Base-by-base conservation (phyloP, 2,797 vertebrate species). In the Hippoglossus hippoglossus region DNA sequence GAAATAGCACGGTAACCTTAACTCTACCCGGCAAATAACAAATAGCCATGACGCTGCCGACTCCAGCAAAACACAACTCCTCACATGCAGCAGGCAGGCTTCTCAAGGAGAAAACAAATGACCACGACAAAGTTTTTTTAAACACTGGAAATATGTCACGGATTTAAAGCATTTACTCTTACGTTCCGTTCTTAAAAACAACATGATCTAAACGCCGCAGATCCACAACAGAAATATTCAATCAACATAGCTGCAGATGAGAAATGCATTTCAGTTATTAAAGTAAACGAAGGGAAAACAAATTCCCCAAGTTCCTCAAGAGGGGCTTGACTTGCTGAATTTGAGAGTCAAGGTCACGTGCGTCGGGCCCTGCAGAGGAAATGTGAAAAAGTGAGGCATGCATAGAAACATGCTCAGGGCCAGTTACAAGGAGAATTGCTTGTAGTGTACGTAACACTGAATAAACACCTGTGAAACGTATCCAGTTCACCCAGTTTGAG, bases 401-500 rank as follows among this genome's bases (percentile, higher is more conserved):
- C 22, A 31, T 28, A 46, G 49, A 58, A 70, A 60, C 15, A 46
- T 28, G 52, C 21, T 71, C 56, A 10, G 24, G 56, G 63, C 22
- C 31, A 7, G 56, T 28, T 56, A 28, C 73, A 65, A 68, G 60
- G 28, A 57, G 51, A 61, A n/a, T 52, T 65, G 60, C 60, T 47
- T 67, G 41, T 34, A 44, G 8, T 28, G 16, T 3, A 44, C 7
- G 13, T 49, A 21, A 50, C n/a, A 54, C 24, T 16, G n/a, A 2
- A 8, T 6, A 22, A 68, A 60, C 8, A 22, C 19, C 41, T 18
- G 19, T 41, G 7, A 34, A 36, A 52, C 64, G 56, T 34, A 52
- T 67, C 55, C 63, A 57, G 39, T 71, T 76, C 21, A 54, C 19
- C 50, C 22, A n/a, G 6, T 9, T 49, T 21, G 7, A 47, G 4